Evolutionary conservation across 2,113 vertebrate species (phyloP).

Genomic region (Erpornis zantholeuca): DNA sequence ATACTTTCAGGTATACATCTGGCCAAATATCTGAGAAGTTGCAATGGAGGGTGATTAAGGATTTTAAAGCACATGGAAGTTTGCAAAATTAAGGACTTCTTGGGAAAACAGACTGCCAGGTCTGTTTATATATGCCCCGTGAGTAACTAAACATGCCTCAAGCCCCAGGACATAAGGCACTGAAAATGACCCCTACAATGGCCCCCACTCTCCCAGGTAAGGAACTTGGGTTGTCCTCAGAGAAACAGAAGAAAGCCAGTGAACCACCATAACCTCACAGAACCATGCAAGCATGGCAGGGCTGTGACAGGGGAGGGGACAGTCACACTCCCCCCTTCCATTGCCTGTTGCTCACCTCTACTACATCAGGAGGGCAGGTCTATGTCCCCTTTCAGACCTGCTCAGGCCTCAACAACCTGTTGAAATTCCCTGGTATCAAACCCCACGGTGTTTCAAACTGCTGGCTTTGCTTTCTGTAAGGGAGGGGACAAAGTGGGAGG

Average conservation of each 20-base stretch:
- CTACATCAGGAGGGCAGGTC: not conserved
- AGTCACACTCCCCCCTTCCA: not conserved
- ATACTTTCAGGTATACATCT: not conserved
- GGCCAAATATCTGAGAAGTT: not conserved
- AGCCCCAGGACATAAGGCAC: not conserved
- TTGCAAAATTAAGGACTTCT: not conserved
- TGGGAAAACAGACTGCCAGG: not conserved
- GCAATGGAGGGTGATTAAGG: not conserved
- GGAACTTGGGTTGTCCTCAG: not conserved
- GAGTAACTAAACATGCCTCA: not conserved
- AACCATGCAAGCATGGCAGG: fast-evolving
- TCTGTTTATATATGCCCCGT: not conserved
- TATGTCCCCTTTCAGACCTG: not conserved
- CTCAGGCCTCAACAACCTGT: not conserved
- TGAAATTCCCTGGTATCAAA: not conserved
- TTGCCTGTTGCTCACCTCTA: not conserved
- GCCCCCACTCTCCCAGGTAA: not conserved
- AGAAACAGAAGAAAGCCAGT: not conserved
- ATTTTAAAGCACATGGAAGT: not conserved
- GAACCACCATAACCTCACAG: not conserved
- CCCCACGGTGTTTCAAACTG: not conserved
- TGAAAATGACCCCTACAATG: not conserved
- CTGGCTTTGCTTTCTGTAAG: not conserved
- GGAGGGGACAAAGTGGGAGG: not conserved
- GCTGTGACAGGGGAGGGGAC: fast-evolving